Evolutionary conservation across 2,888 invertebrate species (phyloP), one percentile per base, ranked within the genome.

Genomic region (Hemicrepidius hirtus): DNA sequence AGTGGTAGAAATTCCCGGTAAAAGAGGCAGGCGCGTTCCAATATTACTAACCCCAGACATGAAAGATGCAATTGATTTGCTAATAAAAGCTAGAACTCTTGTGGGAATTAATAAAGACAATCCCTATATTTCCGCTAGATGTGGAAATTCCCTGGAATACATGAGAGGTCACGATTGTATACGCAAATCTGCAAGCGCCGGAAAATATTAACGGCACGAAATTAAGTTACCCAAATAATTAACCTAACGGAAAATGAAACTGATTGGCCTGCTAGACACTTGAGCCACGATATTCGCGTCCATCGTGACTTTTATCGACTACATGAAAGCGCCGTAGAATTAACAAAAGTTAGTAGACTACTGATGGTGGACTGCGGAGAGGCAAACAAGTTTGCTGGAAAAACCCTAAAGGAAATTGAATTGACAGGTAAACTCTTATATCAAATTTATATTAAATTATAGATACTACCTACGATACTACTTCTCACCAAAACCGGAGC

Each of bases 1-100:
- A 12, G 18, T 73, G n/a, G 60, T 73, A 6, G 20, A 68, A 44
- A 64, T 63, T 4, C 13, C 7, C 2, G 73, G 68, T 35, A 73
- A 68, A 53, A 44, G 68, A n/a, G 60, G 35, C 20, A 63, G 28
- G 28, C 40, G 4, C 1, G 68, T 73, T n/a, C 71, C 71, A 9
- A 50, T 71, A 10, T 7, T 71, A 0, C 53, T 71, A 44, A 71
- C 67, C 3, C 1, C 1, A 10, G 71, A 71, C 35, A 66, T 67
- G 59, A 67, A 67, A 37, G 50, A 3, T 12, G 10, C 49, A n/a
- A 3, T n/a, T n/a, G n/a, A n/a, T n/a, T n/a, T n/a, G n/a, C n/a
- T n/a, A n/a, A n/a, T n/a, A n/a, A n/a, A n/a, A n/a, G n/a, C n/a
- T n/a, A n/a, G n/a, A n/a, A n/a, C n/a, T n/a, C n/a, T n/a, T n/a